A percentile compares a stretch with the other conserved stretches of the same genome.
phyloP scores from a whole-genome alignment of 2,113 vertebrate genomes.

The Puntigrus tetrazona region DNA sequence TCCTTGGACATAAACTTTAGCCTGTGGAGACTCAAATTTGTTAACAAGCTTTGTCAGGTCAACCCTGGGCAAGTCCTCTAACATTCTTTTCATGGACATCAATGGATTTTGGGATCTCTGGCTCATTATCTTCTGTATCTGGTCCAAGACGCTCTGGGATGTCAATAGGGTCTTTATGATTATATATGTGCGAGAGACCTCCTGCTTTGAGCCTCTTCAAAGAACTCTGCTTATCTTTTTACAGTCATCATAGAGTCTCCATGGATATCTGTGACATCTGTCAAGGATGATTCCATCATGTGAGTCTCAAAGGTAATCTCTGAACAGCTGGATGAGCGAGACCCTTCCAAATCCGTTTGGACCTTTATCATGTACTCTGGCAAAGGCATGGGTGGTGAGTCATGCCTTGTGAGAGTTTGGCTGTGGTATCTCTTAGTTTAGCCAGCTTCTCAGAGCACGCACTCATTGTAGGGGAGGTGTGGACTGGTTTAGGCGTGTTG shows the following conservation, averaged over 20 bases:
- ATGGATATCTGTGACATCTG: slow-evolving; percentile 65
- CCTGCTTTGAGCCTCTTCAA: slow-evolving; percentile 79
- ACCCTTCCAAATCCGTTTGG: slow-evolving; percentile 72
- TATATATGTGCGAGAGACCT: slow-evolving; percentile 69
- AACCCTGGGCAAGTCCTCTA: slow-evolving; percentile 75
- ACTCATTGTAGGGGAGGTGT: slow-evolving; percentile 79
- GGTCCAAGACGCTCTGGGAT: slow-evolving; percentile 72
- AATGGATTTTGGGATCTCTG: slow-evolving; percentile 57
- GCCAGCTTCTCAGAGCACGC: slow-evolving; percentile 84
- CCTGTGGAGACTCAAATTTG: slow-evolving; percentile 75
- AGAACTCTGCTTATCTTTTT: slow-evolving; percentile 77
- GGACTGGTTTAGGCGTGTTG: slow-evolving; percentile 65
- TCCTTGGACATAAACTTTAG: slow-evolving; percentile 73
- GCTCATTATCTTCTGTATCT: slow-evolving; percentile 69
- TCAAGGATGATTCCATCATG: slow-evolving; percentile 55
- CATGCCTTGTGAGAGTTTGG: slow-evolving; percentile 74
- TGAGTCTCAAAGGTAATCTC: slow-evolving; percentile 72
- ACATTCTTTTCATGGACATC: slow-evolving; percentile 61
- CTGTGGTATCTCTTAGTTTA: slow-evolving; percentile 80
- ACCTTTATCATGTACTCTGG: slow-evolving; percentile 63
- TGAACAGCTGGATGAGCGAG: slow-evolving; percentile 73
- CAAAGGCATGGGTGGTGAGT: slow-evolving; percentile 61
- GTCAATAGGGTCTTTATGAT: slow-evolving; percentile 77
- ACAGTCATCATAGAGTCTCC: slow-evolving; percentile 76
- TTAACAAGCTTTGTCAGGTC: slow-evolving; percentile 74